phyloP scores from a whole-genome alignment of 2,113 vertebrate species.

The Apeltes quadracus region DNA sequence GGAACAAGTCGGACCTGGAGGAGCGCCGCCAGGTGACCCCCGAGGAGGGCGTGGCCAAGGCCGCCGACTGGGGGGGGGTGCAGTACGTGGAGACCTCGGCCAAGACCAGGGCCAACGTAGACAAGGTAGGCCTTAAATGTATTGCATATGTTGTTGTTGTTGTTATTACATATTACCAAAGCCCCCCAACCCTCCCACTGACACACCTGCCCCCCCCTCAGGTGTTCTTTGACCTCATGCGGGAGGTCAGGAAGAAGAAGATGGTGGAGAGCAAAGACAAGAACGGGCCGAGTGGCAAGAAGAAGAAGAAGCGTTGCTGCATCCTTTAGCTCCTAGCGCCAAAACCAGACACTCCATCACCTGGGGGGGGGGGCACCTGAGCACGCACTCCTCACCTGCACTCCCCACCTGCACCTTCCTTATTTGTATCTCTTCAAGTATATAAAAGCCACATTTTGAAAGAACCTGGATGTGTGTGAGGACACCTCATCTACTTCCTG shows the following conservation, averaged over 20 bases:
- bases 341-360: not conserved
- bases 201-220: slow-evolving; percentile 63
- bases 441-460: not conserved
- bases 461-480: not conserved
- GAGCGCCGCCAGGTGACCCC: slow-evolving; percentile 90
- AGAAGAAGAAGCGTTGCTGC: slow-evolving; percentile 93
- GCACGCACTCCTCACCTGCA: not conserved
- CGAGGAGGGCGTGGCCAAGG: slow-evolving; percentile 87
- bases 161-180: too few species aligned
- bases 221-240: slow-evolving; percentile 99
- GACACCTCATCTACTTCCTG: not conserved
- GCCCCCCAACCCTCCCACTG: too few species aligned
- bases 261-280: slow-evolving; percentile 97
- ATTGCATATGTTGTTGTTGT: too few species aligned
- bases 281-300: slow-evolving; percentile 92
- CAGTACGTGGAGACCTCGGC: slow-evolving; percentile 98
- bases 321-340: slow-evolving; percentile 83
- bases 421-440: not conserved
- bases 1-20: slow-evolving; percentile 96
- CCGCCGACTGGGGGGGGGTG: slow-evolving; percentile 93
- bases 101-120: slow-evolving; percentile 96
- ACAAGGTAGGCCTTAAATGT: slow-evolving; percentile 85
- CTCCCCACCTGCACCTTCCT: not conserved
- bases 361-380: not conserved
- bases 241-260: slow-evolving; percentile 95